These are phyloP conservation scores for Mesocentrotus franciscanus DNA, from an alignment of 53 echinoderm and acorn worm species.

Conservation along the genomic window DNA sequence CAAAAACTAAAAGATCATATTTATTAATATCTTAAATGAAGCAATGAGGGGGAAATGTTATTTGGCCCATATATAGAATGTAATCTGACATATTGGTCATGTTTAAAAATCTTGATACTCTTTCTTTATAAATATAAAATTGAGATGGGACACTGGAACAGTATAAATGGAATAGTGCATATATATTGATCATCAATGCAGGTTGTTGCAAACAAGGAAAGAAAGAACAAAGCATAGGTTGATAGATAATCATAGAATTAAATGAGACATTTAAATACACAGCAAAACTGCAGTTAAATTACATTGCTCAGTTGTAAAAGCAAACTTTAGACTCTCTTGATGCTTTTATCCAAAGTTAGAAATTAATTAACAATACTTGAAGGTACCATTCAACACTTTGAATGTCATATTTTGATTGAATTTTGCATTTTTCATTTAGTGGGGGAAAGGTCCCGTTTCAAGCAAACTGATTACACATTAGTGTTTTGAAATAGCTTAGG, in stretches of 20 bases:
- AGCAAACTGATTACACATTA: too few species aligned
- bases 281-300: neutral
- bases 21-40: too few species aligned
- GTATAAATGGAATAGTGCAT: neutral
- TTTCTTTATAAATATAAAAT: neutral
- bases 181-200: neutral
- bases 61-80: too few species aligned
- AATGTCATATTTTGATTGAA: too few species aligned
- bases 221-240: conserved; percentile 1
- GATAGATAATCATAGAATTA: neutral
- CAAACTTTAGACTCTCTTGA: neutral
- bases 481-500: too few species aligned
- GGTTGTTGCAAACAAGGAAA: neutral
- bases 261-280: neutral
- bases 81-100: neutral
- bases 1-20: neutral
- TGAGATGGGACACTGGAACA: neutral
- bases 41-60: too few species aligned
- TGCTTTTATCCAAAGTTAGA: neutral
- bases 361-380: neutral
- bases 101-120: neutral
- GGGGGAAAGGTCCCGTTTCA: too few species aligned
- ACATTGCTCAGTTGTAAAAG: neutral
- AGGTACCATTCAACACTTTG: too few species aligned
- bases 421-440: too few species aligned